Conservation (phyloP, 37 sponge, comb jelly and placozoan genomes). For the Axinella damicornis region DNA sequence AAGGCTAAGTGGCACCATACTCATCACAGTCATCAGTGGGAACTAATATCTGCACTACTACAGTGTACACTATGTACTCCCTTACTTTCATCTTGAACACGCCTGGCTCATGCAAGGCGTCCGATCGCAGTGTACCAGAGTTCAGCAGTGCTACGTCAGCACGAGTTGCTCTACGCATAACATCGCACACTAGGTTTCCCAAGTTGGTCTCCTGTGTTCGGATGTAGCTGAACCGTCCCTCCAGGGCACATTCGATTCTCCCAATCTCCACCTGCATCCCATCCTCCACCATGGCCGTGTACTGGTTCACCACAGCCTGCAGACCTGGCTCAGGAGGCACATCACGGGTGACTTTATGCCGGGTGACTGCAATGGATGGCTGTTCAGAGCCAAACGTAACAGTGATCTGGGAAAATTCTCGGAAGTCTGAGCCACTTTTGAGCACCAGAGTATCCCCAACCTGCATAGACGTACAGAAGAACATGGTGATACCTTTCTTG, state of each 20-base stretch:
- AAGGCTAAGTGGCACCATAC: too few species aligned
- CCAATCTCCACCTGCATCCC: conserved; percentile 71
- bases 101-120: conserved; percentile 57
- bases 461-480: not conserved
- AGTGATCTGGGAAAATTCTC: conserved; percentile 76
- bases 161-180: conserved; percentile 64
- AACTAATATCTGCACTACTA: not conserved
- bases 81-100: conserved; percentile 64
- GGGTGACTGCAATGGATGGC: conserved; percentile 24
- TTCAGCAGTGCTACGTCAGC: conserved; percentile 85
- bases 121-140: conserved; percentile 72
- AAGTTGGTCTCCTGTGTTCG: conserved; percentile 80
- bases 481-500: not conserved
- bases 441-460: too few species aligned
- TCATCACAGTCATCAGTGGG: not conserved
- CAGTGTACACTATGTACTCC: not conserved
- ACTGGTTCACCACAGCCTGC: conserved; percentile 48
- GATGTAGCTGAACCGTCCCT: conserved; percentile 68
- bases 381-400: conserved; percentile 17
- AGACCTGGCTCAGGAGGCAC: conserved; percentile 51
- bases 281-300: conserved; percentile 27
- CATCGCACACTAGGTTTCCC: conserved; percentile 83
- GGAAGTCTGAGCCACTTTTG: conserved; percentile 90
- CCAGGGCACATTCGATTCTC: conserved; percentile 56
- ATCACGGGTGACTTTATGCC: conserved; percentile 54